Percentiles rank a stretch among this genome's conserved stretches.
phyloP scores from a whole-genome alignment of 2,797 vertebrate genomes.

The Decapterus maruadsi region DNA sequence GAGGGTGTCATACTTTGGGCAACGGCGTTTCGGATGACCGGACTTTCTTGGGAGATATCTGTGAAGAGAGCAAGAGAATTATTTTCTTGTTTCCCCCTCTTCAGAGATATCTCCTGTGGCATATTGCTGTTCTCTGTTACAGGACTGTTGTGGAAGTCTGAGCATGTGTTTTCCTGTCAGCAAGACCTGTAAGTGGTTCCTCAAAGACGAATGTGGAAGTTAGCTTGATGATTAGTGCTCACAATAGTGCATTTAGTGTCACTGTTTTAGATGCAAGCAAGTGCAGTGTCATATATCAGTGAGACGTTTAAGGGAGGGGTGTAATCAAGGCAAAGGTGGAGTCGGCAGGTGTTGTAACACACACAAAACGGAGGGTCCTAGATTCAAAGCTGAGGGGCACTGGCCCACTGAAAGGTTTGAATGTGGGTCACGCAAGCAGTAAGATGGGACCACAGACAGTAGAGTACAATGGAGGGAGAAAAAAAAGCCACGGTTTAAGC shows the following conservation, averaged over 20 bases:
- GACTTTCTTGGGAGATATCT: slow-evolving; percentile 91
- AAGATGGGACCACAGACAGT: slow-evolving; percentile 62
- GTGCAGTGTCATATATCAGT: slow-evolving; percentile 12
- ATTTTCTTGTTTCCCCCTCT: slow-evolving; percentile 87
- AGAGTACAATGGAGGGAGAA: slow-evolving; percentile 34
- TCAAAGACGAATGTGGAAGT: slow-evolving; percentile 29
- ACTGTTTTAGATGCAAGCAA: slow-evolving; percentile 18
- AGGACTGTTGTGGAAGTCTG: slow-evolving; percentile 47
- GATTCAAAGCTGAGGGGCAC: slow-evolving; percentile 33
- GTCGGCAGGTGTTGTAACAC: slow-evolving; percentile 62
- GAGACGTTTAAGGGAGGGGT: slow-evolving; percentile 1
- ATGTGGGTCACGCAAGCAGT: slow-evolving; percentile 54
- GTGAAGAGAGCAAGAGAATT: slow-evolving; percentile 91
- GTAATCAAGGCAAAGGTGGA: slow-evolving; percentile 28
- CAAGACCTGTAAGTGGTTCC: slow-evolving; percentile 57
- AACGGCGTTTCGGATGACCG: slow-evolving; percentile 88
- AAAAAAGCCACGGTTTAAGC: slow-evolving; percentile 41
- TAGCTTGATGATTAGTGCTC: slow-evolving; percentile 22
- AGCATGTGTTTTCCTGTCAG: slow-evolving; percentile 46
- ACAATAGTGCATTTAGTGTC: slow-evolving; percentile 12
- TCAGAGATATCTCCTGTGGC: slow-evolving; percentile 90
- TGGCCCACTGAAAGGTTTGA: slow-evolving; percentile 19
- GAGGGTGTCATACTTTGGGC: slow-evolving; percentile 89
- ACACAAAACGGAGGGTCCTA: slow-evolving; percentile 25
- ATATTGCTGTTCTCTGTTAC: slow-evolving; percentile 77